phyloP scores from a whole-genome alignment of 2,888 invertebrate genomes.

The Imbricaverruca yamaguchii region DNA sequence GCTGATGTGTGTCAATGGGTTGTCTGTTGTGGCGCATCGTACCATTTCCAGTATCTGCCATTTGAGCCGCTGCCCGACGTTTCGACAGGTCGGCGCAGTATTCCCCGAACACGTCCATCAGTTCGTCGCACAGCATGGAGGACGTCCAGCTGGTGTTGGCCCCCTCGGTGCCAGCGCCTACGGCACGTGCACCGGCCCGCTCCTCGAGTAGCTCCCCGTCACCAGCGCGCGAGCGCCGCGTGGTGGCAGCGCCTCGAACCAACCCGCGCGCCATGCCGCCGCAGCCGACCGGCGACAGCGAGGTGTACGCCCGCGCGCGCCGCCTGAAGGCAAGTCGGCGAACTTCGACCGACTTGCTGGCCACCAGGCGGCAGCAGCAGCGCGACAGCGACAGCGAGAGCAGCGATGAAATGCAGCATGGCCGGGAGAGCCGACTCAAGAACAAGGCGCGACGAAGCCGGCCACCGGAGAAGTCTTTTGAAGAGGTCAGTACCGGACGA shows the following conservation, averaged over 20 bases:
- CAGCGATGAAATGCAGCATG: neutral
- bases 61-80: too few species aligned
- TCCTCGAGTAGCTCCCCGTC: conserved; percentile 22
- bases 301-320: conserved; percentile 7
- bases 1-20: too few species aligned
- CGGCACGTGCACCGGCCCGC: neutral
- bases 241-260: neutral
- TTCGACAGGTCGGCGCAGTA: neutral
- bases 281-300: neutral
- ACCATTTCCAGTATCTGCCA: too few species aligned
- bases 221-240: conserved; percentile 19
- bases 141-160: conserved; percentile 26
- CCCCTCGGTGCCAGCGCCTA: neutral
- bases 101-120: conserved; percentile 31
- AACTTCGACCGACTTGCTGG: neutral
- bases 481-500: neutral
- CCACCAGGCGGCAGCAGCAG: conserved; percentile 19
- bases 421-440: neutral
- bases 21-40: too few species aligned
- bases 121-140: conserved; percentile 33
- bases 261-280: conserved; percentile 6
- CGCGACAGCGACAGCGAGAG: conserved; percentile 19
- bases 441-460: neutral
- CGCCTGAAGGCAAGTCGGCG: conserved; percentile 12
- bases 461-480: neutral